Evolutionary conservation across 2,113 vertebrate species (phyloP), one percentile per base, ranked within the genome.

Genomic region (Edolisoma coerulescens): DNA sequence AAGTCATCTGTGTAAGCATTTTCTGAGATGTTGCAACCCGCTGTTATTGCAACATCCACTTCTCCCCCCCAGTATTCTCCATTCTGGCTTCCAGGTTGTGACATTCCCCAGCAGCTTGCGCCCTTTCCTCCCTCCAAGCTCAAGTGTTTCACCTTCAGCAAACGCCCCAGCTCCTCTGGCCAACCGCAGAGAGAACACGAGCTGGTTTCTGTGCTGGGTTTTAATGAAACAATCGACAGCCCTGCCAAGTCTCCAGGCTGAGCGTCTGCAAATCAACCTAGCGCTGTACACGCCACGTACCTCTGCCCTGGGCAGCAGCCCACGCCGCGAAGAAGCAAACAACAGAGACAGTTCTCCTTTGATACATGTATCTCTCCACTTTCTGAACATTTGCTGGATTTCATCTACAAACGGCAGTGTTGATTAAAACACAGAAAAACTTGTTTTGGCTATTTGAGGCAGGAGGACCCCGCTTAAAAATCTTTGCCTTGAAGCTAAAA

Each of bases 101-200:
- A 77, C 60, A 89, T 14, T 54, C 83, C 44, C 39, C 12, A 56
- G 79, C 50, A 78, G 45, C 1, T 88, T 82, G 50, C 10, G n/a
- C 39, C 82, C 61, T 32, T 83, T 90, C 67, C 39, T 81, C 54
- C 45, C 68, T 83, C 50, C 47, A 37, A 59, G 37, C 61, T 57
- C 56, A 60, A 86, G 42, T 15, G 11, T 86, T 80, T 92, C 93
- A 82, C 91, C 77, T 92, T 78, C 89, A 94, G 71, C 64, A 93
- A 95, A 88, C 0, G 0, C 52, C 80, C 68, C 59, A 54, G 76
- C 86, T 74, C 35, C 56, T 90, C 86, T 41, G 42, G 76, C 83
- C 71, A 68, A 10, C 3, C 81, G 87, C 20, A 37, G 80, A 47
- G 85, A 57, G 81, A 92, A 37, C 47, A 24, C 0, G 10, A 70